Evolutionary conservation across 2,888 invertebrate genomes (phyloP).

Genomic region (Hypomecis atomaria): DNA sequence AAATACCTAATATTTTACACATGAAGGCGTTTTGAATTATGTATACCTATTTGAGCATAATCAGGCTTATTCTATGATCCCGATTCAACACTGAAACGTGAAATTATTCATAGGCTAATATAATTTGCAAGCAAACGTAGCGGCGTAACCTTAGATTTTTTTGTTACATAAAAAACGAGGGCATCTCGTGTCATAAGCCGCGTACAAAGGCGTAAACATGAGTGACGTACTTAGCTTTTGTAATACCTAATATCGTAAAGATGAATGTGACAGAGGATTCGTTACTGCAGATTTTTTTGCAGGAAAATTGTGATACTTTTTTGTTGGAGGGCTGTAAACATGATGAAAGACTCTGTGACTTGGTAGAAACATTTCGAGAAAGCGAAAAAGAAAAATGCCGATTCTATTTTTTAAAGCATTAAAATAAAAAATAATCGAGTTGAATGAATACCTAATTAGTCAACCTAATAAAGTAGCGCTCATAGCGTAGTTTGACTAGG

Average conservation of each 20-base stretch:
- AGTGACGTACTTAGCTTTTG: conserved; percentile 74
- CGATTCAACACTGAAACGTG: conserved; percentile 36
- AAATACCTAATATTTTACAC: no score
- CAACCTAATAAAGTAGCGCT: no score
- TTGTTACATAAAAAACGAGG: conserved; percentile 72
- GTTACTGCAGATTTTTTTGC: conserved; percentile 52
- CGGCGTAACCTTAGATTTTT: conserved; percentile 62
- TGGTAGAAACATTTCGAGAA: neutral
- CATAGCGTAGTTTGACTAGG: no score
- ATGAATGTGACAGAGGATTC: conserved; percentile 63
- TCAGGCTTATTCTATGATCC: conserved; percentile 6
- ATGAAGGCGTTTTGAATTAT: no score
- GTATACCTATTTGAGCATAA: neutral
- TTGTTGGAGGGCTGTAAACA: conserved; percentile 47
- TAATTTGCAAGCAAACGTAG: conserved; percentile 73
- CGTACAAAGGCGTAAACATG: conserved; percentile 77
- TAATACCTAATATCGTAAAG: conserved; percentile 77
- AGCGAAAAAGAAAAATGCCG: neutral
- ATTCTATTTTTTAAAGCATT: neutral
- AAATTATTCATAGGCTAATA: conserved; percentile 73
- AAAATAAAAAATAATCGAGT: no score
- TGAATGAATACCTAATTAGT: no score
- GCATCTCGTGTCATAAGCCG: conserved; percentile 79
- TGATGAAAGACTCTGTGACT: conserved; percentile 40
- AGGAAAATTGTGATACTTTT: conserved; percentile 44